phyloP scores from a whole-genome alignment of 2,888 invertebrate species.

The Eurytoma californica region DNA sequence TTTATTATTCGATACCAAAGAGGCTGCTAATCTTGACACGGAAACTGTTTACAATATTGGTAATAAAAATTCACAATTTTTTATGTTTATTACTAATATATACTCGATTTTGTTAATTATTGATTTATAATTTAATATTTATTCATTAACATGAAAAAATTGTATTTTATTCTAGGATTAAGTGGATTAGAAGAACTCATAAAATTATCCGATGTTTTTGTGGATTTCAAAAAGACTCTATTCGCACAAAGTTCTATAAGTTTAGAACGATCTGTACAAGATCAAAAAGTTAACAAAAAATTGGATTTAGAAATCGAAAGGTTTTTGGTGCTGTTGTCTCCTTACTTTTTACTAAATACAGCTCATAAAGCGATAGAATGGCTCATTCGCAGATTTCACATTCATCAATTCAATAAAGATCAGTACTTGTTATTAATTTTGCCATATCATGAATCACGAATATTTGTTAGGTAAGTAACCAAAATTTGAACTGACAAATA shows the following conservation, averaged over 20 bases:
- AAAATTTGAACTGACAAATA: slow-evolving; percentile 7
- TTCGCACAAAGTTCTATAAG: slow-evolving; percentile 86
- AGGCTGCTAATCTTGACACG: slow-evolving; percentile 90
- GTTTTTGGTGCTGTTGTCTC: slow-evolving; percentile 89
- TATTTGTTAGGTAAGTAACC: slow-evolving; percentile 82
- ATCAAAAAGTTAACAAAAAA: slow-evolving; percentile 83
- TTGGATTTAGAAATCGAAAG: slow-evolving; percentile 85
- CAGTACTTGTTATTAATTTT: slow-evolving; percentile 87
- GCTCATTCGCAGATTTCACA: slow-evolving; percentile 91
- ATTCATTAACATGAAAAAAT: neutral
- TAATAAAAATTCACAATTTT: slow-evolving; percentile 57
- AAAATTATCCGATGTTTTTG: slow-evolving; percentile 83
- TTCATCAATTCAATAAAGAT: slow-evolving; percentile 92
- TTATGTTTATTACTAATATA: slow-evolving; percentile 21
- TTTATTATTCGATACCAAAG: slow-evolving; percentile 91
- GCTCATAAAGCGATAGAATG: slow-evolving; percentile 96
- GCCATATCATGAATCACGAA: slow-evolving; percentile 94
- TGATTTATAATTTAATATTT: neutral
- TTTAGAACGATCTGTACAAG: slow-evolving; percentile 88
- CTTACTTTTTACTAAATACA: slow-evolving; percentile 90
- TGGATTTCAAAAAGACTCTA: slow-evolving; percentile 83
- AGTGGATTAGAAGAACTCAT: slow-evolving; percentile 91
- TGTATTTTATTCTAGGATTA: slow-evolving; percentile 75
- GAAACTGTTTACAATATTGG: slow-evolving; percentile 93
- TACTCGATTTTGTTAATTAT: slow-evolving; percentile 1